phyloP scores from a whole-genome alignment of 2,888 invertebrate genomes.

The Amblyjoppa fuscipennis region DNA sequence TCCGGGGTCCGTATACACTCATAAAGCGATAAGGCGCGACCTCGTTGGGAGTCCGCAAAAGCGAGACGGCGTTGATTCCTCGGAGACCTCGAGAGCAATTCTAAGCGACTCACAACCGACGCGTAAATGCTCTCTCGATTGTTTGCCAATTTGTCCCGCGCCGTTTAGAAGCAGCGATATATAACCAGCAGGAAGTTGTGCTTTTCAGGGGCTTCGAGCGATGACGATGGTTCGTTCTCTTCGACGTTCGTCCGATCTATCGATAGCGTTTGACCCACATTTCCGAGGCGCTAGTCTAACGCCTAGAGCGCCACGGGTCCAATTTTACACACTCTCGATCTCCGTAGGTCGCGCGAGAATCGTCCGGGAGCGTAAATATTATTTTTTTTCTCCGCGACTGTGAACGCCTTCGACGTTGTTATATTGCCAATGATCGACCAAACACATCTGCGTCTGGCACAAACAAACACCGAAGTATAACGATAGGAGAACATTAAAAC shows the following conservation, averaged over 20 bases:
- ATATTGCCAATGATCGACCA: background rate
- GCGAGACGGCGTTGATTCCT: too few relatives aligned
- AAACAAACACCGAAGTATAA: background rate
- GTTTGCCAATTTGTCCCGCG: slow-evolving; percentile 9
- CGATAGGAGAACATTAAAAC: slow-evolving; percentile 5
- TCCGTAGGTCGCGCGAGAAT: background rate
- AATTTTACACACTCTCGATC: background rate
- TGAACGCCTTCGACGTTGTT: background rate
- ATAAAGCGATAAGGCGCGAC: too few relatives aligned
- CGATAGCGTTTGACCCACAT: slow-evolving; percentile 56
- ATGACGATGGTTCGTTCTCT: slow-evolving; percentile 5
- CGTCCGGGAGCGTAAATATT: background rate
- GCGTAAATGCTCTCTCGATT: slow-evolving; percentile 27
- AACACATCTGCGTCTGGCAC: background rate
- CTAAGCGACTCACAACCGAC: background rate
- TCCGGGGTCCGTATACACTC: too few relatives aligned
- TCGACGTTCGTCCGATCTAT: slow-evolving; percentile 26
- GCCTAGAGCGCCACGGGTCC: background rate
- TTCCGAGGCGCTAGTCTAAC: background rate
- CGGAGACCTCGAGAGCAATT: background rate
- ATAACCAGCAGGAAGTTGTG: slow-evolving; percentile 6
- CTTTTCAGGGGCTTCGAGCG: slow-evolving; percentile 31
- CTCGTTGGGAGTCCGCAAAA: too few relatives aligned
- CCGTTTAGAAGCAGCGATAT: background rate
- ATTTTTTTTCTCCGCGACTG: background rate